Evolutionary conservation across 2,113 vertebrate species (phyloP).

Genomic region (Hirundichthys speculiger): DNA sequence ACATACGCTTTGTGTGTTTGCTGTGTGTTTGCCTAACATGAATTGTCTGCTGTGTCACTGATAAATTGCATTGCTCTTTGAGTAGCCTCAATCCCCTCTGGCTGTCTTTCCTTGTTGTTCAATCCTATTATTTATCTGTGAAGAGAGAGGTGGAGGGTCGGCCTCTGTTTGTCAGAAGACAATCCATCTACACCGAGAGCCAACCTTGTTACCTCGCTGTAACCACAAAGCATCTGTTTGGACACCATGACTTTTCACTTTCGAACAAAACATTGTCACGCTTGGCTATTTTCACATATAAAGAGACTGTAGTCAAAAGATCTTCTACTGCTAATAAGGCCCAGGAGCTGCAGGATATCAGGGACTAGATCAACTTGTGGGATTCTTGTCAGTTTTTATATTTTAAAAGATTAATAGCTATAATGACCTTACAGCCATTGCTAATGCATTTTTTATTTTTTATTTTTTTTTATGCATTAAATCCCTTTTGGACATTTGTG

Average conservation of each 20-base stretch:
- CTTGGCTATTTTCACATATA: slow-evolving; percentile 4
- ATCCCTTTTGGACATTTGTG: too few species aligned
- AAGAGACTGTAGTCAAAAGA: slow-evolving; percentile 5
- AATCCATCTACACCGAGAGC: slow-evolving; percentile 50
- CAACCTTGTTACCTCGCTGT: slow-evolving; percentile 29
- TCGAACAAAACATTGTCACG: not conserved
- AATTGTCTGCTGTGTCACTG: slow-evolving; percentile 69
- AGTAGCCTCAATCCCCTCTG: slow-evolving; percentile 58
- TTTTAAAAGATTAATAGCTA: not conserved
- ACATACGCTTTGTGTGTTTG: slow-evolving; percentile 24
- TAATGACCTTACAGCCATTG: not conserved
- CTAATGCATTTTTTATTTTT: not conserved
- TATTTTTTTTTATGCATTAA: too few species aligned
- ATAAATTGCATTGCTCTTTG: slow-evolving; percentile 72
- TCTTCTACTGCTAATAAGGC: not conserved
- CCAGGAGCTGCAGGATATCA: not conserved
- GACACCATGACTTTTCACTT: not conserved
- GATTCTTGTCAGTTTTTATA: slow-evolving; percentile 1
- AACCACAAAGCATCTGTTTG: slow-evolving; percentile 3
- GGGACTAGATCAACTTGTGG: not conserved
- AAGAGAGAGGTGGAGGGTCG: slow-evolving; percentile 37
- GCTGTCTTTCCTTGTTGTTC: slow-evolving; percentile 63
- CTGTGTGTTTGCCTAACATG: slow-evolving; percentile 39
- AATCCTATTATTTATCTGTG: slow-evolving; percentile 71
- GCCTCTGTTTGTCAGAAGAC: slow-evolving; percentile 49